Evolutionary conservation across 2,113 vertebrate species (phyloP).

Genomic region (Manacus vitellinus): DNA sequence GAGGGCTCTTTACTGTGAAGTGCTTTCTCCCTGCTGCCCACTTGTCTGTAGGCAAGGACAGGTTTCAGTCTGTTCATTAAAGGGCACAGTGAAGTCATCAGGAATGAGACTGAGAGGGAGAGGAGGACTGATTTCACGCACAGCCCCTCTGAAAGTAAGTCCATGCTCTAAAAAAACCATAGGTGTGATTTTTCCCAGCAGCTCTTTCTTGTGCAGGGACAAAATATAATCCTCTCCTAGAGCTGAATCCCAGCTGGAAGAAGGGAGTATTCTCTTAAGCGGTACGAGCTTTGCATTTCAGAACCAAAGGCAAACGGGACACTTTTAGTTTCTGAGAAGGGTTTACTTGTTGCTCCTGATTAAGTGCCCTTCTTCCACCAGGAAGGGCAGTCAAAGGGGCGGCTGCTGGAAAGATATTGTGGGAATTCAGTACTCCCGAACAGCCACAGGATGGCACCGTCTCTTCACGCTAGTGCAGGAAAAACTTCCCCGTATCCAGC

Average conservation of each 20-base stretch:
- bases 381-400: background rate
- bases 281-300: background rate
- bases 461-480: background rate
- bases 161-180: background rate
- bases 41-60: background rate
- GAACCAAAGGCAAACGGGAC: background rate
- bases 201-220: background rate
- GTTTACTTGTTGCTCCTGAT: background rate
- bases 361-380: background rate
- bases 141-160: background rate
- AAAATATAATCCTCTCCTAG: background rate
- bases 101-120: background rate
- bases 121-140: background rate
- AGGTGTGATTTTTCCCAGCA: fast-evolving
- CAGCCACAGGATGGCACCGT: conserved; percentile 34
- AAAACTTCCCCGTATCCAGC: background rate
- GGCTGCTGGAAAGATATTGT: background rate
- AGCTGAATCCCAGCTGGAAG: background rate
- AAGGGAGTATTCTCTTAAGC: background rate
- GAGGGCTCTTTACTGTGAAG: background rate
- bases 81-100: background rate
- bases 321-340: background rate
- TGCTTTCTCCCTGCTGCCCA: background rate
- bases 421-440: background rate
- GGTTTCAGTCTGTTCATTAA: background rate